A percentile compares a stretch with the other conserved stretches of the same genome.
Evolutionary conservation across 2,888 invertebrate species (phyloP).

Genomic region (Xanthostigma xanthostigma): DNA sequence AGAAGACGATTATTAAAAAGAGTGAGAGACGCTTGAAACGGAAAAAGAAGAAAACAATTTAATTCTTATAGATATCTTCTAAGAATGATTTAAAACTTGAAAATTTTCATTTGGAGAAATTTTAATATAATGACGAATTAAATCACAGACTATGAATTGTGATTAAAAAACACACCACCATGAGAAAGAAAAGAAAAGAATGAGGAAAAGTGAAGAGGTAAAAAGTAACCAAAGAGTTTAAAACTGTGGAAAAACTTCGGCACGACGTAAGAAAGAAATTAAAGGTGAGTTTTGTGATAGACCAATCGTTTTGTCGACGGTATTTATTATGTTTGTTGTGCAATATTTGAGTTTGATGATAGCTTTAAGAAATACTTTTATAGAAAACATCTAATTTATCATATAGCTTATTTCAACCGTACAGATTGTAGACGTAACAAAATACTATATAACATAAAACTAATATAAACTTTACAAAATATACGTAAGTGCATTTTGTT

Average conservation of each 20-base stretch:
- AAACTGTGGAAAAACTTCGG: conserved; percentile 4
- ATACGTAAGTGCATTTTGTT: too few relatives aligned
- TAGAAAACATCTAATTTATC: too few relatives aligned
- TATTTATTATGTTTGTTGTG: too few relatives aligned
- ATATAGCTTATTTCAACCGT: too few relatives aligned
- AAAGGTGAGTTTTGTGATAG: conserved; percentile 1
- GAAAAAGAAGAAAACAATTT: too few relatives aligned
- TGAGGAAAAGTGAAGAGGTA: conserved; percentile 2
- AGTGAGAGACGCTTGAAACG: too few relatives aligned
- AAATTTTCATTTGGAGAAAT: background rate
- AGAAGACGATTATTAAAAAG: too few relatives aligned
- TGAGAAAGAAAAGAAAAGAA: background rate
- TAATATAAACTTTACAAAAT: too few relatives aligned
- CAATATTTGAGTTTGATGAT: background rate
- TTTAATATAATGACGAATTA: conserved; percentile 6
- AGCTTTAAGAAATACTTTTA: conserved; percentile 7
- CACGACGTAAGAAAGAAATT: conserved; percentile 5
- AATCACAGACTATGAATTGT: background rate
- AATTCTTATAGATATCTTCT: too few relatives aligned
- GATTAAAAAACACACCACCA: conserved; percentile 4
- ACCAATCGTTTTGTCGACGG: too few relatives aligned
- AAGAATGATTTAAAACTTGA: background rate
- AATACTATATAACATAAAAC: too few relatives aligned
- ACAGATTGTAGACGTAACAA: too few relatives aligned
- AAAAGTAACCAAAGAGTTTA: conserved; percentile 7